Conservation (phyloP, 2,888 invertebrate genomes). For the Tetanocera ferruginea region DNA sequence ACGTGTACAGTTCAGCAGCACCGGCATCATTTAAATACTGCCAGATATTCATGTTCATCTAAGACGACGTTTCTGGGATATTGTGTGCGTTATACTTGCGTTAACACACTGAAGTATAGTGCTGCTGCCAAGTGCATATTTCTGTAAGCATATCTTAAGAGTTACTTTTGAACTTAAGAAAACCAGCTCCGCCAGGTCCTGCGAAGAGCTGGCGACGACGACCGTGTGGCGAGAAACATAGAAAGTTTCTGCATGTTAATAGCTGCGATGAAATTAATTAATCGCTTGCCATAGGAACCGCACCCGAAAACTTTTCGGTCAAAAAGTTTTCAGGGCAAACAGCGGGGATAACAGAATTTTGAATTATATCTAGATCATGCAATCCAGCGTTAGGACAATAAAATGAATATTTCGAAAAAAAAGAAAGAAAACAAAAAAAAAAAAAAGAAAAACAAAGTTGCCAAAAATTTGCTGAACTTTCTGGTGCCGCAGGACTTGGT, state of each 20-base stretch:
- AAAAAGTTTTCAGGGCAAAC: background rate
- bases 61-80: no score
- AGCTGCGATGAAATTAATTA: slow-evolving; percentile 12
- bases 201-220: background rate
- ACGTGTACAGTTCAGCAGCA: no score
- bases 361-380: slow-evolving; percentile 4
- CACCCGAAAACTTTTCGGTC: slow-evolving; percentile 4
- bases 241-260: slow-evolving; percentile 15
- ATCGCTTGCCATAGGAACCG: slow-evolving; percentile 3
- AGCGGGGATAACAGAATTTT: slow-evolving; percentile 1
- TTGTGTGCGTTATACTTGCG: no score
- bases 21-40: no score
- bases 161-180: background rate
- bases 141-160: background rate
- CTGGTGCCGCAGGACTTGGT: no score
- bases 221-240: background rate
- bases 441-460: no score
- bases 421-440: no score
- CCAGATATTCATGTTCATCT: no score
- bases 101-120: background rate
- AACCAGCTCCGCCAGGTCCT: background rate
- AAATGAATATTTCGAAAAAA: no score
- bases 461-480: no score
- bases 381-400: no score
- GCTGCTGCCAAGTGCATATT: slow-evolving; percentile 3